Percentiles rank a stretch among this genome's conserved stretches.
phyloP scores from a whole-genome alignment of 1,140 invertebrate genomes.

The Ganaspis sp. region DNA sequence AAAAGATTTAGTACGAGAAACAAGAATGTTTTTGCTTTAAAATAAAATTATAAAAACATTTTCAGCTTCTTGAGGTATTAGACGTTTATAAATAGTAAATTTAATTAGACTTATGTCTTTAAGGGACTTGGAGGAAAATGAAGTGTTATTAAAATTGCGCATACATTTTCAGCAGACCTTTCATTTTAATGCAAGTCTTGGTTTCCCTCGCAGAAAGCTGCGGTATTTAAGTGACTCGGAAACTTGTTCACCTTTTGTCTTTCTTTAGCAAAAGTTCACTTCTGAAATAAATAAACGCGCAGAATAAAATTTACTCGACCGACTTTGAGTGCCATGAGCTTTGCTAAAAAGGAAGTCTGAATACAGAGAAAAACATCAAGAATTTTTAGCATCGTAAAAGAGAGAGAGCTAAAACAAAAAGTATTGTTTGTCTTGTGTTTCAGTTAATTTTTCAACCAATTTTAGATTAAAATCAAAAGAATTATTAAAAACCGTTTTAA shows the following conservation, averaged over 20 bases:
- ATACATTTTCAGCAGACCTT: background rate
- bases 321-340: background rate
- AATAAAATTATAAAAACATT: too few species aligned
- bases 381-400: background rate
- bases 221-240: slow-evolving; percentile 18
- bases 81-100: too few species aligned
- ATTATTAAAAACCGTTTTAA: too few species aligned
- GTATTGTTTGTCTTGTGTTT: too few species aligned
- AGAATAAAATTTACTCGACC: slow-evolving; percentile 8
- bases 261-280: background rate
- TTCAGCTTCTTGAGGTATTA: too few species aligned
- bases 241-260: slow-evolving; percentile 19
- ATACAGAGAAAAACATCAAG: background rate
- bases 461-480: too few species aligned
- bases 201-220: background rate
- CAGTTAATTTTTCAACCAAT: too few species aligned
- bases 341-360: background rate
- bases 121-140: background rate
- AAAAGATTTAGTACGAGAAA: too few species aligned
- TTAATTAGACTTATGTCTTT: background rate
- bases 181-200: background rate
- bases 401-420: background rate
- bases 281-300: slow-evolving; percentile 13
- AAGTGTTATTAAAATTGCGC: background rate
- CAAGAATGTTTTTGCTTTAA: too few species aligned